A percentile compares a stretch with the other conserved stretches of the same genome.
Evolutionary conservation across 2,797 vertebrate species (phyloP).

Genomic region (Podarcis lilfordi): DNA sequence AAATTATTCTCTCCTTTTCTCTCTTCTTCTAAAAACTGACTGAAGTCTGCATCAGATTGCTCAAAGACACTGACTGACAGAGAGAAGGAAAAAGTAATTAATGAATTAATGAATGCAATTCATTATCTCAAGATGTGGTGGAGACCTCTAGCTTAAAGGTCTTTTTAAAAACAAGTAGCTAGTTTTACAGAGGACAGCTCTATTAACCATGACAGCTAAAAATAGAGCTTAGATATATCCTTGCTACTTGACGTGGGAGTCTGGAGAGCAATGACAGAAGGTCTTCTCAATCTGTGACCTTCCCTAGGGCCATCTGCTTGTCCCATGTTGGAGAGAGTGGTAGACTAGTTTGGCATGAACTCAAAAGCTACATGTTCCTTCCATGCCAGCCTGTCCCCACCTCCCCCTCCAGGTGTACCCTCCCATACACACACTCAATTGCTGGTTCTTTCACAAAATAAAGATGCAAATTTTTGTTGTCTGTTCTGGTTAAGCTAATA

Average conservation of each 20-base stretch:
- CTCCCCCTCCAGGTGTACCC: no score
- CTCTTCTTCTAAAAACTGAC: neutral
- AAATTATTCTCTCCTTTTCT: neutral
- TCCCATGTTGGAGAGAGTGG: neutral
- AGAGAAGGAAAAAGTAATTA: neutral
- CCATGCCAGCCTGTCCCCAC: no score
- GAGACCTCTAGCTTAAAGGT: neutral
- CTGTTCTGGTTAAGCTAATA: slow-evolving; percentile 7
- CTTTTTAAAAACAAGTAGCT: neutral
- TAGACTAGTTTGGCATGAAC: no score
- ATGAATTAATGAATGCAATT: neutral
- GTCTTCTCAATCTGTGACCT: neutral
- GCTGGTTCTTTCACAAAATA: neutral
- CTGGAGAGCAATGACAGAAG: neutral
- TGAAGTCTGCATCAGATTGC: neutral
- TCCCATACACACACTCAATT: no score
- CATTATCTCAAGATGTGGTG: neutral
- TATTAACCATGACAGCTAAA: neutral
- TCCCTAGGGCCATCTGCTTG: neutral
- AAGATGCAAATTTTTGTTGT: rapidly evolving
- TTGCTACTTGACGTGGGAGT: neutral
- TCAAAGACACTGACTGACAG: neutral
- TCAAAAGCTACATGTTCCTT: no score
- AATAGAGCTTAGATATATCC: neutral
- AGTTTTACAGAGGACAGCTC: neutral